Base-by-base conservation (phyloP, 2,888 invertebrate genomes). In the Cynaeus angustus region DNA sequence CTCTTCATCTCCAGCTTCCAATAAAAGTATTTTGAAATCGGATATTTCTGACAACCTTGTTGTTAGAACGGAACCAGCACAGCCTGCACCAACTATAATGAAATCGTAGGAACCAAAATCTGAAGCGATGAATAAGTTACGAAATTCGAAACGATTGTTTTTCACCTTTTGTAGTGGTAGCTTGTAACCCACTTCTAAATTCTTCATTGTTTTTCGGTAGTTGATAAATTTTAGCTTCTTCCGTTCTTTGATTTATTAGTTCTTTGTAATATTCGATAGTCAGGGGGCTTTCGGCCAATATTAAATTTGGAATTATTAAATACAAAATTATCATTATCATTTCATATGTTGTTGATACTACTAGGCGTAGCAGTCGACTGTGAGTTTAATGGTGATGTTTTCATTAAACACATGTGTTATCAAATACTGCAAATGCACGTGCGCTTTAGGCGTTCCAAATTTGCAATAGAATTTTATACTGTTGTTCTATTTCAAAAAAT, bases 1-100 rank as follows among this genome's bases (percentile, higher is more conserved):
- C 59, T 71, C 70, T 28, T 66, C 41, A 7, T 46, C 67, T 26
- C 78, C 78, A 30, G 78, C 77, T 72, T 78, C 78, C 28, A 78
- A 41, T 9, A 77, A 59, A 6, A 78, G 48, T 28, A 78, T 71
- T 3, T 67, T 70, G 71, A 71, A 75, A n/a, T 62, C 43, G 3
- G 21, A 14, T 12, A 73, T 72, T 71, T 78, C 78, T 8, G 74
- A 66, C n/a, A 77, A 65, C 50, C 76, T 50, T 16, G 68, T 74
- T 13, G 75, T 73, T 13, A 77, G 9, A 30, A 77, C 72, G 3
- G 71, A 53, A 3, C 77, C 77, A 7, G 77, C 68, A 10, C 70
- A 45, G 12, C 77, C 77, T 0, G 72, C 72, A 10, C 77, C 77
- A 9, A 77, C 67, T 13, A 77, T 65, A 12, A 77, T 72, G 33